Conservation (phyloP, 2,888 invertebrate genomes). For the Malacosoma neustria region DNA sequence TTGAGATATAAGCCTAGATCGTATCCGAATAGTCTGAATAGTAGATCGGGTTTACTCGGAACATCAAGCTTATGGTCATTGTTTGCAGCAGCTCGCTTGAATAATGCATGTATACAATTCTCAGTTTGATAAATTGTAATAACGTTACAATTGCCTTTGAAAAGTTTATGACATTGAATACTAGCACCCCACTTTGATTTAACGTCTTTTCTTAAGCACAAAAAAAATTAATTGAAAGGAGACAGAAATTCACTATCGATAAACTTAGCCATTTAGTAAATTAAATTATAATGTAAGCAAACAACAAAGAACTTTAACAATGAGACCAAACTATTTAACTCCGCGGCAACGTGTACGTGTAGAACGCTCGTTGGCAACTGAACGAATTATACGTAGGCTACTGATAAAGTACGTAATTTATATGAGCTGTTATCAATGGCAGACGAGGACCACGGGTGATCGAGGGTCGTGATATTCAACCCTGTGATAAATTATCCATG, state of each 20-base stretch:
- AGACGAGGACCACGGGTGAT: constrained; percentile 40
- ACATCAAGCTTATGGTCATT: constrained; percentile 67
- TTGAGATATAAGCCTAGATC: constrained; percentile 52
- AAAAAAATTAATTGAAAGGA: constrained; percentile 29
- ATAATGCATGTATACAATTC: constrained; percentile 61
- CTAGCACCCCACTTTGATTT: not conserved
- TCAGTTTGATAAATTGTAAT: constrained; percentile 11
- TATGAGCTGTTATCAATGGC: constrained; percentile 46
- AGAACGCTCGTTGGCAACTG: constrained; percentile 25
- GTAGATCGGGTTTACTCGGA: constrained; percentile 78
- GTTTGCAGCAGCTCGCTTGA: constrained; percentile 54
- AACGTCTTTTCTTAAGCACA: constrained; percentile 15
- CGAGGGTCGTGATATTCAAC: constrained; percentile 43
- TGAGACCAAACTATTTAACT: not conserved
- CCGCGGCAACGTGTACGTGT: constrained; percentile 20
- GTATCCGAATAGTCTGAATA: constrained; percentile 82
- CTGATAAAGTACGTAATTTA: constrained; percentile 43
- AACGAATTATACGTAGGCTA: constrained; percentile 18
- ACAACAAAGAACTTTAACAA: constrained; percentile 11
- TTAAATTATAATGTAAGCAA: constrained; percentile 15
- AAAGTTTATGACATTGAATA: constrained; percentile 4
- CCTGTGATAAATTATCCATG: constrained; percentile 52
- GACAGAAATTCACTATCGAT: constrained; percentile 58
- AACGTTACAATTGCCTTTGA: constrained; percentile 5
- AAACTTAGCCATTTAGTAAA: constrained; percentile 64